phyloP scores from a whole-genome alignment of 2,797 vertebrate genomes.

The Spinus olivaceus region DNA sequence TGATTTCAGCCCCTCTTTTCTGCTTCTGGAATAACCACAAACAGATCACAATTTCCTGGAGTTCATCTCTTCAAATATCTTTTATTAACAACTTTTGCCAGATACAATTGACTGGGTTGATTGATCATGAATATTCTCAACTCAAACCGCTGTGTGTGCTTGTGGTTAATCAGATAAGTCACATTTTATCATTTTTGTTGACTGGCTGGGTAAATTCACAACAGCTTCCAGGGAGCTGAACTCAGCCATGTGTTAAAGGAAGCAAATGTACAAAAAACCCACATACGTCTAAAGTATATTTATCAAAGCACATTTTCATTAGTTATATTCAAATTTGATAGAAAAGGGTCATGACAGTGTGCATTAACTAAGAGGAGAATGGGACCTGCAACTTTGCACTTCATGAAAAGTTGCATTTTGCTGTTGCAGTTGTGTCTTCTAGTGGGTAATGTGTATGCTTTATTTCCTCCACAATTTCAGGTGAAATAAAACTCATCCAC shows the following conservation, averaged over 20 bases:
- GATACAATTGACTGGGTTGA: neutral
- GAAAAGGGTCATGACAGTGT: neutral
- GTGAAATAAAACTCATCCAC: neutral
- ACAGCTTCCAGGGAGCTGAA: neutral
- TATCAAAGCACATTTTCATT: neutral
- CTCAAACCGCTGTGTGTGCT: rapidly evolving
- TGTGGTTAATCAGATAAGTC: neutral
- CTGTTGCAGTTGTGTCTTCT: neutral
- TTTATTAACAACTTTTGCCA: neutral
- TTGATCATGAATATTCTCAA: conserved; percentile 16
- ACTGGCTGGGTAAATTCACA: neutral
- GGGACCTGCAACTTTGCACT: neutral
- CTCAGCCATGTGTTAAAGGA: neutral
- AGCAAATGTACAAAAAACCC: neutral
- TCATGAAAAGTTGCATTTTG: neutral
- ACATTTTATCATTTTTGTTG: neutral
- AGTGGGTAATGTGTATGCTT: rapidly evolving
- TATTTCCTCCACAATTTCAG: neutral
- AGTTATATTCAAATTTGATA: neutral
- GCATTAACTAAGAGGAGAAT: neutral
- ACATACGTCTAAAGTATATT: neutral
- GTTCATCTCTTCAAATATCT: neutral
- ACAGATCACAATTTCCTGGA: conserved; percentile 7
- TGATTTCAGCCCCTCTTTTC: conserved; percentile 1
- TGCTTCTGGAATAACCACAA: neutral